Evolutionary conservation across 2,888 invertebrate species (phyloP), one percentile per base, ranked within the genome.

Genomic region (Phengaris alcon): DNA sequence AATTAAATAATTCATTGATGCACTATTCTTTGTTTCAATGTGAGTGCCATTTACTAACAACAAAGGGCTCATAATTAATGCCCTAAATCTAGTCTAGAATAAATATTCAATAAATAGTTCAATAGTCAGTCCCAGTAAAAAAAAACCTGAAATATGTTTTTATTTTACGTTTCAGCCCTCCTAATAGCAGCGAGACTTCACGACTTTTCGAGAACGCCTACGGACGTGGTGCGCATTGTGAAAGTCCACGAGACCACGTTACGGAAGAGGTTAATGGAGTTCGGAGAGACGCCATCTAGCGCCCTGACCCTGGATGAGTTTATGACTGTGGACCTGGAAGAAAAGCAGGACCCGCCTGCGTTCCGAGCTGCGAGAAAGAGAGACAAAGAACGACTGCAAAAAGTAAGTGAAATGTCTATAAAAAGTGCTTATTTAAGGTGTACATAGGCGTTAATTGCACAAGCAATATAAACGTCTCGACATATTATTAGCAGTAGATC

Each of bases 271-370:
- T 93, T 99, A 59, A 95, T 97, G 51, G 99, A 99, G 91, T 99
- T 99, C 88, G 98, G 98, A 0, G 98, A 98, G 82, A 99, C 99
- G 0, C 98, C 99, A 0, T 98, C 99, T 12, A 98, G 99, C 84
- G 96, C 97, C 9, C 92, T 99, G 75, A 99, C 99, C 0, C 93
- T 99, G 48, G 99, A 99, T 81, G 99, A 99, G 92, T 99, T 99
- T 86, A 97, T 98, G 96, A 97, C 97, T 0, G 97, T 99, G 0
- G 99, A 99, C 86, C 91, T 99, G 80, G 99, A 99, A 86, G 98
- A 98, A 81, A 98, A 98, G 84, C 98, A 98, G 87, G 99, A 99
- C 69, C 98, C 99, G 9, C 99, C 99, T 0, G 97, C 98, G 2
- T 99, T 98, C 86, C 98, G 97, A 87, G 97, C 96, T 1, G 98